Base-by-base conservation (phyloP, 2,888 invertebrate genomes). In the Nomada ferruginata region DNA sequence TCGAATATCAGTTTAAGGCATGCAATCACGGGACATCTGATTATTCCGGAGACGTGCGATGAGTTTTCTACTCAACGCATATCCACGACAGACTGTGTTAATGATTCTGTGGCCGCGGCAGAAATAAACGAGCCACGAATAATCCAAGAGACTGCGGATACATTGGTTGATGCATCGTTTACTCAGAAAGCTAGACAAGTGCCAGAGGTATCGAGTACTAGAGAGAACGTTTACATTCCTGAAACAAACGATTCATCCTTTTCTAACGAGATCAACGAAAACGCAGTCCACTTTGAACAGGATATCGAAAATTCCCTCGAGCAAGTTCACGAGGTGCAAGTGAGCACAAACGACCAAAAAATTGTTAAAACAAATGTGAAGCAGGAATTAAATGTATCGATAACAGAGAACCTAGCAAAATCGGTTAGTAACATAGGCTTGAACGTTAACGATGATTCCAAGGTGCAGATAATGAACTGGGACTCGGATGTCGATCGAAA, bases 1-100 rank as follows among this genome's bases (percentile, higher is more conserved):
- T 26, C 47, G 13, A 20, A 9, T 11, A 1, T 20, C 0, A 50
- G 13, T 13, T 0, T n/a, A 5, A 42, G 11, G 18, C 29, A 5
- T 10, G 0, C 36, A 36, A 0, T 1, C 1, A n/a, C 5, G 15
- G 0, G 0, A 18, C 0, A 2, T 36, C 7, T 3, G 23, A 42
- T 79, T 57, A 75, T 82, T 68, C 79, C 79, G 10, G 82, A 82
- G 23, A 71, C 79, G 9, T 53, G 11, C 4, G 61, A 68, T 10
- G 55, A 15, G 5, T 72, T 29, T 44, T 15, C 1, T 11, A 60
- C 4, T 1, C 26, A 10, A 11, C 11, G 11, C 26, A 2, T 1
- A 20, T 52, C 52, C 11, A 18, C 0, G 20, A 7, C 10, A 7
- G 23, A 18, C 29, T 1, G 2, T 44, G 10, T 2, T 29, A 13